Percentiles rank a stretch among this genome's conserved stretches.
These are phyloP conservation scores for Siderastrea radians DNA, from an alignment of 92 coral and sea anemone species.

Conservation along the genomic window DNA sequence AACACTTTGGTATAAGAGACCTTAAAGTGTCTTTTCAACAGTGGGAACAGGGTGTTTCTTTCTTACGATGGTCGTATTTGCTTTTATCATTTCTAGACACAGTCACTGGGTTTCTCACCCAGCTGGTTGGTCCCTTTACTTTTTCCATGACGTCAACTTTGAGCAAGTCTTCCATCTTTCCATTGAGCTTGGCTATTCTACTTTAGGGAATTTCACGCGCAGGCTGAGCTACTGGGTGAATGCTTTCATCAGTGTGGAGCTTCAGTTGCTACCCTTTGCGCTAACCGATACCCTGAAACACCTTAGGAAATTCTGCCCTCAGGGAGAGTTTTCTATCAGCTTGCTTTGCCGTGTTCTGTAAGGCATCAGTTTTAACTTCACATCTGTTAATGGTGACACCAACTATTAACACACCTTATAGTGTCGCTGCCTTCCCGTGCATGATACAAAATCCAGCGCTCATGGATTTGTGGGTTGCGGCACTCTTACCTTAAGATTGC, in stretches of 20 bases:
- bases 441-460: too few species aligned
- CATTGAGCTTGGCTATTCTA: constrained; percentile 37
- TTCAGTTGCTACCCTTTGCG: constrained; percentile 56
- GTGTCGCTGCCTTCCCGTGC: neutral
- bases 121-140: constrained; percentile 41
- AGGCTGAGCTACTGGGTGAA: constrained; percentile 51
- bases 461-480: neutral
- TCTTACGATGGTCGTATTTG: constrained; percentile 67
- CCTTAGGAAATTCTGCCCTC: constrained; percentile 35
- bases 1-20: constrained; percentile 61
- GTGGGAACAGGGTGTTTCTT: constrained; percentile 73
- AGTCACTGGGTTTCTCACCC: constrained; percentile 56
- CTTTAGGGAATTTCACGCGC: constrained; percentile 34
- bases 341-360: neutral
- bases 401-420: constrained; percentile 17
- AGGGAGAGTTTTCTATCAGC: constrained; percentile 10
- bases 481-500: constrained; percentile 27
- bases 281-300: constrained; percentile 48
- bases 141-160: constrained; percentile 60
- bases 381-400: constrained; percentile 29
- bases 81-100: constrained; percentile 77
- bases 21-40: constrained; percentile 73
- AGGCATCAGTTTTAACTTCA: neutral
- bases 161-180: constrained; percentile 54
- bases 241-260: constrained; percentile 36